A percentile compares a stretch with the other conserved stretches of the same genome.
phyloP scores from a whole-genome alignment of 2,797 vertebrate species.

The Caiman crocodilus region DNA sequence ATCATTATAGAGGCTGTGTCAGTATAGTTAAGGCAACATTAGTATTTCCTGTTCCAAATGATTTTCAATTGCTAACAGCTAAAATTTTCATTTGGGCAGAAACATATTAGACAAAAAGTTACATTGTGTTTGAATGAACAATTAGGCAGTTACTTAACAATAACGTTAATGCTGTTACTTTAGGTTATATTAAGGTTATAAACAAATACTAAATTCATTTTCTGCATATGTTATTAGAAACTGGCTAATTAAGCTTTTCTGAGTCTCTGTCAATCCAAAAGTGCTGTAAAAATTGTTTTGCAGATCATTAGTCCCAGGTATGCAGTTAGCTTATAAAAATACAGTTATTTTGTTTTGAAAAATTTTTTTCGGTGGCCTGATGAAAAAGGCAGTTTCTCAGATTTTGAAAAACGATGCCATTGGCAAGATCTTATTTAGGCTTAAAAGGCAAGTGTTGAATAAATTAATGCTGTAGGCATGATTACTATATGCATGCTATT shows the following conservation, averaged over 20 bases:
- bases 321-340: not conserved
- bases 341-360: not conserved
- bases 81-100: not conserved
- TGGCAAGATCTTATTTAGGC: not conserved
- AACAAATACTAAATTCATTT: not conserved
- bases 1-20: conserved; percentile 1
- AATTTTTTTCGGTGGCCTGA: not conserved
- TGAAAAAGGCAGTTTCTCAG: not conserved
- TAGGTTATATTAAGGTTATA: not conserved
- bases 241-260: not conserved
- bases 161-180: not conserved
- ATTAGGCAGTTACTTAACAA: not conserved
- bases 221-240: not conserved
- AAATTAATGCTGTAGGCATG: not conserved
- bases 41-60: not conserved
- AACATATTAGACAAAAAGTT: not conserved
- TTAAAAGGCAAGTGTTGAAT: not conserved
- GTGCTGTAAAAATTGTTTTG: not conserved
- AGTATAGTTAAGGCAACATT: not conserved
- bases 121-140: not conserved
- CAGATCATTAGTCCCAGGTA: not conserved
- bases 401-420: not conserved
- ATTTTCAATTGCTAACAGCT: not conserved
- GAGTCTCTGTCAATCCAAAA: not conserved
- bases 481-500: not conserved